These are phyloP conservation scores for Leptinotarsa juncta DNA, from an alignment of 2,888 invertebrate genomes.

Conservation along the genomic window DNA sequence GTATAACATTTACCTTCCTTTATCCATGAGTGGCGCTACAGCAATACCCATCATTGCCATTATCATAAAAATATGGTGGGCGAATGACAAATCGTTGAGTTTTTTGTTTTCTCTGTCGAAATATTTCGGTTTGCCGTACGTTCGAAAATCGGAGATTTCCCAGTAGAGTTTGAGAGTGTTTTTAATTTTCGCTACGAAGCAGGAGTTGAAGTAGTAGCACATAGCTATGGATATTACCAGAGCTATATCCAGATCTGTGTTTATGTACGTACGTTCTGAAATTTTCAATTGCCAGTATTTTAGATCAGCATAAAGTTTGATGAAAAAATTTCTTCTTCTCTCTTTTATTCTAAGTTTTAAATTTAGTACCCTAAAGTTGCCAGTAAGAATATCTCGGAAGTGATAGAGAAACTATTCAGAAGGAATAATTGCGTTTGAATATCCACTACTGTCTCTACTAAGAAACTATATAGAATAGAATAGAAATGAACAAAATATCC, in stretches of 20 bases:
- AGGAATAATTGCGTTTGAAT: too few species aligned
- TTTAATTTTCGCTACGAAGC: constrained; percentile 13
- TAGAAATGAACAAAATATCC: too few species aligned
- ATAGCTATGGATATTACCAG: constrained; percentile 21
- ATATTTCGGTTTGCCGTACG: constrained; percentile 26
- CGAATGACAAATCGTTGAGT: constrained; percentile 23
- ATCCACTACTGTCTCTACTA: too few species aligned
- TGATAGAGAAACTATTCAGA: too few species aligned
- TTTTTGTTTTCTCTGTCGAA: constrained; percentile 22
- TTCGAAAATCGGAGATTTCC: constrained; percentile 24
- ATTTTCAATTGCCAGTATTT: background rate
- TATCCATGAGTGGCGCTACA: background rate
- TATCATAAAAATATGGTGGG: background rate
- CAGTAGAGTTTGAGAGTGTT: constrained; percentile 22
- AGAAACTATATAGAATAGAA: too few species aligned
- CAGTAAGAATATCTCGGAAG: too few species aligned
- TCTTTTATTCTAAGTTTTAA: too few species aligned
- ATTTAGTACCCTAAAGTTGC: too few species aligned
- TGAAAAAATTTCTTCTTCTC: too few species aligned
- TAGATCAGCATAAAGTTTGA: too few species aligned
- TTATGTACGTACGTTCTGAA: constrained; percentile 26
- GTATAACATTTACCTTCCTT: background rate
- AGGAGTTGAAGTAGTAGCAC: constrained; percentile 28
- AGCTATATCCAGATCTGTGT: constrained; percentile 23
- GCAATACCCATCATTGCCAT: background rate